Evolutionary conservation across 1,140 invertebrate species (phyloP).

Genomic region (Orussus abietinus): DNA sequence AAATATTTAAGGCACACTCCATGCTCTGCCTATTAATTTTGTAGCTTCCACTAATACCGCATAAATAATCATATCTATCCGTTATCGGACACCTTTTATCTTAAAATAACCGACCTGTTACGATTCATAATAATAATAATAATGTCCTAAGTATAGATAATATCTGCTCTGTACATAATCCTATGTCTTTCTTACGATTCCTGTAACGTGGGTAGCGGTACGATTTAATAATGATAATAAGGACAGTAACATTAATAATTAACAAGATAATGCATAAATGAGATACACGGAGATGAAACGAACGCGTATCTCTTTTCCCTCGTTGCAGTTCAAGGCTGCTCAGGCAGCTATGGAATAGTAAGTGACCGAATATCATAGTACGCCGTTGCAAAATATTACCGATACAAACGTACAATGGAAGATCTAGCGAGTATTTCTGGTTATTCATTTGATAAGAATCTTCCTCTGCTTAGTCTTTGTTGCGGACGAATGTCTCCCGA

Average conservation of each 20-base stretch:
- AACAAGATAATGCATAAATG: conserved; percentile 46
- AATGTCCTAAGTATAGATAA: conserved; percentile 44
- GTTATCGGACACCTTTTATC: conserved; percentile 24
- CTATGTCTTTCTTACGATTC: conserved; percentile 47
- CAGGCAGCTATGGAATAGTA: neutral
- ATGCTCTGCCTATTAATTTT: conserved; percentile 41
- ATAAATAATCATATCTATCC: conserved; percentile 44
- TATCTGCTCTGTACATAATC: conserved; percentile 54
- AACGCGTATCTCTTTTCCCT: conserved; percentile 14
- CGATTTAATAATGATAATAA: conserved; percentile 45
- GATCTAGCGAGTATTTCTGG: neutral
- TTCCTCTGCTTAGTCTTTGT: neutral
- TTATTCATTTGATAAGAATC: neutral
- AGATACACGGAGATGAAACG: conserved; percentile 33
- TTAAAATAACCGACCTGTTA: conserved; percentile 28
- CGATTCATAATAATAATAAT: conserved; percentile 41
- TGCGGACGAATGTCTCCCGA: neutral
- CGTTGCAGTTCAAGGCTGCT: neutral
- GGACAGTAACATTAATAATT: conserved; percentile 49
- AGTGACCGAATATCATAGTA: neutral
- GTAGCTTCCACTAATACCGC: conserved; percentile 28
- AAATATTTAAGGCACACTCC: conserved; percentile 47
- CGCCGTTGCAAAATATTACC: neutral
- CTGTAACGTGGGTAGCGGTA: conserved; percentile 42
- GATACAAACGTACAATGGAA: neutral